phyloP scores from a whole-genome alignment of 2,888 invertebrate species.

The Drosophila mercatorum region DNA sequence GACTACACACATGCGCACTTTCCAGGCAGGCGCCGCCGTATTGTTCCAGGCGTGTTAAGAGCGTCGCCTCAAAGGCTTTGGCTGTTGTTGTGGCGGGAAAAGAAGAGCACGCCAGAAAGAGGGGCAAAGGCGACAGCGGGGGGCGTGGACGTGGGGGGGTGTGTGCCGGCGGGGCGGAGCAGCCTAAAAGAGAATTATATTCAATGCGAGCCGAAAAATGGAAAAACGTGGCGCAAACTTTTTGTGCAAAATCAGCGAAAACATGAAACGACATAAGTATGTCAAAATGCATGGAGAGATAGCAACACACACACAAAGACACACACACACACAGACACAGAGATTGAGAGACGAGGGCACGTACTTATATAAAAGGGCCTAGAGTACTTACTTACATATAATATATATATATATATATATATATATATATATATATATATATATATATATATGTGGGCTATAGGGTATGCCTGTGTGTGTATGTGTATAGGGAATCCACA shows the following conservation, averaged over 20 bases:
- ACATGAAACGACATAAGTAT: constrained; percentile 80
- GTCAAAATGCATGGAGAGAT: constrained; percentile 76
- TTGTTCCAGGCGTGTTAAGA: constrained; percentile 57
- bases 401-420: constrained; percentile 17
- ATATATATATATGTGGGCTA: constrained; percentile 17
- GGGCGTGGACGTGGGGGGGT: not conserved
- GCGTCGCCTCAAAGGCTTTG: constrained; percentile 41
- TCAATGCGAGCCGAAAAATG: constrained; percentile 53
- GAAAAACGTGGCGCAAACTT: constrained; percentile 62
- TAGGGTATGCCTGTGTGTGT: constrained; percentile 12
- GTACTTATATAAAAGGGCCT: constrained; percentile 75
- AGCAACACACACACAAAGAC: constrained; percentile 35
- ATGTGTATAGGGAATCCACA: constrained; percentile 14
- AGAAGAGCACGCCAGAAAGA: not conserved
- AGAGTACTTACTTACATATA: constrained; percentile 61
- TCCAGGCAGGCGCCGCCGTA: constrained; percentile 45
- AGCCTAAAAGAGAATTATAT: constrained; percentile 55
- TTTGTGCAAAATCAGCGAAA: constrained; percentile 79
- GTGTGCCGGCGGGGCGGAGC: not conserved
- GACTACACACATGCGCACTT: constrained; percentile 69
- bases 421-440: constrained; percentile 7
- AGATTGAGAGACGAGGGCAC: constrained; percentile 59
- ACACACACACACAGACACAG: constrained; percentile 3
- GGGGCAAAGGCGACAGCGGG: not conserved
- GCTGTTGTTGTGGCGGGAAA: not conserved